These are phyloP conservation scores for Epinotia demarniana DNA, from an alignment of 2,888 invertebrate genomes.

Conservation along the genomic window DNA sequence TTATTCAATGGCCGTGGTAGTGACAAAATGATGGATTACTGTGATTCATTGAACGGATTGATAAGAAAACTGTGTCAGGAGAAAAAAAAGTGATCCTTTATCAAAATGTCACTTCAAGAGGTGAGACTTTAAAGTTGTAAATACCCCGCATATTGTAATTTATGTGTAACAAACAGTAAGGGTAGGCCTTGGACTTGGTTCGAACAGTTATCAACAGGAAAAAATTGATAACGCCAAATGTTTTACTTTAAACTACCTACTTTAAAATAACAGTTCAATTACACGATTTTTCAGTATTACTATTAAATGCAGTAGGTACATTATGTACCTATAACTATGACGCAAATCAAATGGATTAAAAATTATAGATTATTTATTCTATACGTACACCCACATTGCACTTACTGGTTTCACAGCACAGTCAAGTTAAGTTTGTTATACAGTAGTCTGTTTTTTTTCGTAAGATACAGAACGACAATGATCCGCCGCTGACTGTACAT, in stretches of 20 bases:
- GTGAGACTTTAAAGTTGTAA: slow-evolving; percentile 58
- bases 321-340: not conserved
- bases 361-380: not conserved
- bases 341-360: not conserved
- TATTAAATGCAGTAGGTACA: not conserved
- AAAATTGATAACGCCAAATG: slow-evolving; percentile 19
- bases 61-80: slow-evolving; percentile 71
- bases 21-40: slow-evolving; percentile 55
- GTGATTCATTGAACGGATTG: slow-evolving; percentile 56
- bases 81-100: slow-evolving; percentile 62
- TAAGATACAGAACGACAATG: not conserved
- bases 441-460: not conserved
- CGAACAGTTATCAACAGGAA: slow-evolving; percentile 14
- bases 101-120: slow-evolving; percentile 77
- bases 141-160: not conserved
- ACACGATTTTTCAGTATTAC: not conserved
- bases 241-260: not conserved
- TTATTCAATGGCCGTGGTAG: slow-evolving; percentile 48
- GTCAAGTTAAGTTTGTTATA: not conserved
- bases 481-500: not conserved
- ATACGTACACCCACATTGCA: not conserved
- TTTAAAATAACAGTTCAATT: not conserved
- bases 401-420: not conserved
- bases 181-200: slow-evolving; percentile 22
- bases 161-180: slow-evolving; percentile 22